Percentiles rank a stretch among this genome's conserved stretches.
Evolutionary conservation across 2,888 invertebrate species (phyloP).

Genomic region (Noctua comes): DNA sequence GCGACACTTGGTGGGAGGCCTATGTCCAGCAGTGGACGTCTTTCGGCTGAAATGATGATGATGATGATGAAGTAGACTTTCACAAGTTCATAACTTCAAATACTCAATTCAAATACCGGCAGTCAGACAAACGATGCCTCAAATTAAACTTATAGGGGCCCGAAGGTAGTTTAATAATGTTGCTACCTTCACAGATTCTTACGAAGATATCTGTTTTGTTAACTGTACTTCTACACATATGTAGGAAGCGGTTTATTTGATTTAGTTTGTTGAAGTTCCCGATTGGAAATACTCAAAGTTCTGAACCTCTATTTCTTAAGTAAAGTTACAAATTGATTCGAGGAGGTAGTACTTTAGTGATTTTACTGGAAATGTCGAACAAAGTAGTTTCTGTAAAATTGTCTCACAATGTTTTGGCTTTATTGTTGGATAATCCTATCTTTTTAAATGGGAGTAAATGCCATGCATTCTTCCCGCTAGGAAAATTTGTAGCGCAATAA

Average conservation of each 20-base stretch:
- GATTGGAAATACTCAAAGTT: constrained; percentile 56
- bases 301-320: constrained; percentile 33
- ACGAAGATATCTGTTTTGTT: constrained; percentile 7
- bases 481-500: neutral
- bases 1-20: too few species aligned
- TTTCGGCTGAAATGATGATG: too few species aligned
- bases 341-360: constrained; percentile 4
- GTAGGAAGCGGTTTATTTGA: constrained; percentile 45
- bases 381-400: neutral
- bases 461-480: neutral
- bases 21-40: too few species aligned
- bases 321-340: constrained; percentile 54
- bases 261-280: constrained; percentile 55
- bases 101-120: neutral
- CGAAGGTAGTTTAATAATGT: neutral
- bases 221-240: constrained; percentile 32
- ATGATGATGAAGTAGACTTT: too few species aligned
- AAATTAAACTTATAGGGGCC: neutral
- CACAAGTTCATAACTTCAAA: neutral
- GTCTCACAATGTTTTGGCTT: constrained; percentile 5
- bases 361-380: constrained; percentile 19
- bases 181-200: neutral
- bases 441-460: neutral
- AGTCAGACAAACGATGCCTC: neutral
- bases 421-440: neutral